phyloP scores from a whole-genome alignment of 2,888 invertebrate genomes.

The Xestia ashworthii region DNA sequence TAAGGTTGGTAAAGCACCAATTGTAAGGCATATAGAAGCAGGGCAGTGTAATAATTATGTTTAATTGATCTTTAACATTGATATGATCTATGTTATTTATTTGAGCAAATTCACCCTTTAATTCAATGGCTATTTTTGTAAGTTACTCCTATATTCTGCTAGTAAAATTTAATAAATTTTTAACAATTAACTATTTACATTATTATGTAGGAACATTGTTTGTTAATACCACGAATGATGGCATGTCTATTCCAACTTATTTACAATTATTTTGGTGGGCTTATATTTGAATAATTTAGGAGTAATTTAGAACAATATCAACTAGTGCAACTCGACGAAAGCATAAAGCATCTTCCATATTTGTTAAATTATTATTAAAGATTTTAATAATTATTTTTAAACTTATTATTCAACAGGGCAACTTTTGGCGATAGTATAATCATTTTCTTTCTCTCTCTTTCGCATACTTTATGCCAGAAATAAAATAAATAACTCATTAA shows the following conservation, averaged over 20 bases:
- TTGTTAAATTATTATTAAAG: too few relatives aligned
- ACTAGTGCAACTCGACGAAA: neutral
- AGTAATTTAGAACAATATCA: slow-evolving; percentile 13
- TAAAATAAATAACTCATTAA: neutral
- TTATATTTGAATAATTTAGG: slow-evolving; percentile 12
- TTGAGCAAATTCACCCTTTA: neutral
- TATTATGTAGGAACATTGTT: slow-evolving; percentile 41
- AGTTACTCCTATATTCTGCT: neutral
- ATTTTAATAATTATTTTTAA: neutral
- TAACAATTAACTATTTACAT: slow-evolving; percentile 36
- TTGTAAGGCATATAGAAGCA: slow-evolving; percentile 33
- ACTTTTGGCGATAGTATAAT: neutral
- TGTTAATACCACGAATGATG: slow-evolving; percentile 39
- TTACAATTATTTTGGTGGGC: slow-evolving; percentile 46
- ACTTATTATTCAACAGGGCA: neutral
- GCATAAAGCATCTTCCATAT: neutral
- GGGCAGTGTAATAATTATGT: neutral
- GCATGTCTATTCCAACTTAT: slow-evolving; percentile 40
- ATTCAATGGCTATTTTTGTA: neutral
- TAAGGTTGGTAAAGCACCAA: slow-evolving; percentile 45
- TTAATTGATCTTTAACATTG: slow-evolving; percentile 5
- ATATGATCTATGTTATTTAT: neutral
- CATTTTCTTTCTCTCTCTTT: neutral
- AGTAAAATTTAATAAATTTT: neutral
- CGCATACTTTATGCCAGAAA: neutral